phyloP scores from a whole-genome alignment of 2,113 vertebrate genomes.

The Corythaixoides concolor region DNA sequence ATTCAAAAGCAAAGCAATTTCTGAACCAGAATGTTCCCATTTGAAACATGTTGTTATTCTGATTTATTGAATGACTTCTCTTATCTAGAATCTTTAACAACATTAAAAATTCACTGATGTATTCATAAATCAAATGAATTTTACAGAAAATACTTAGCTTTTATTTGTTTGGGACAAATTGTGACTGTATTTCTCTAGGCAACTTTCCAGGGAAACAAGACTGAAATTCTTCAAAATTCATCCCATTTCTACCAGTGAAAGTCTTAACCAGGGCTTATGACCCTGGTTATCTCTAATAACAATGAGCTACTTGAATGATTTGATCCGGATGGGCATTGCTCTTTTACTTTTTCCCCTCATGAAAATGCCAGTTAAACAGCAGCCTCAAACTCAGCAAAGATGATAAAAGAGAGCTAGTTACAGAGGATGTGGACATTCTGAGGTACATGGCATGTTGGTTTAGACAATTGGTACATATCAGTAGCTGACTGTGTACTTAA shows the following conservation, averaged over 20 bases:
- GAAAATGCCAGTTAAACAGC: not conserved
- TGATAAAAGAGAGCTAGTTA: not conserved
- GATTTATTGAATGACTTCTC: not conserved
- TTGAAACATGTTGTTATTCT: not conserved
- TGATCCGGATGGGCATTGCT: not conserved
- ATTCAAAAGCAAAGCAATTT: constrained; percentile 25
- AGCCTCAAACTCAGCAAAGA: not conserved
- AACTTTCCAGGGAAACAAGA: not conserved
- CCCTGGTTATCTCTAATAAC: not conserved
- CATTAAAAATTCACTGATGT: not conserved
- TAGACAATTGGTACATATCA: not conserved
- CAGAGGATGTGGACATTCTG: not conserved
- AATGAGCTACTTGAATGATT: not conserved
- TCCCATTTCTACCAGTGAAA: not conserved
- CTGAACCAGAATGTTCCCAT: not conserved
- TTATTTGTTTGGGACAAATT: not conserved
- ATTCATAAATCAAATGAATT: not conserved
- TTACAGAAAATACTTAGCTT: not conserved
- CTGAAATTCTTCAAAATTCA: not conserved
- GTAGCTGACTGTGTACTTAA: not conserved
- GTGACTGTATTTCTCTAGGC: not conserved
- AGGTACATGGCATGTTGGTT: not conserved
- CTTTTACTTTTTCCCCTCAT: not conserved
- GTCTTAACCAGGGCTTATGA: not conserved
- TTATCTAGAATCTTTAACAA: not conserved